Base-by-base conservation (phyloP, 2,888 invertebrate species). In the Bembecia ichneumoniformis region DNA sequence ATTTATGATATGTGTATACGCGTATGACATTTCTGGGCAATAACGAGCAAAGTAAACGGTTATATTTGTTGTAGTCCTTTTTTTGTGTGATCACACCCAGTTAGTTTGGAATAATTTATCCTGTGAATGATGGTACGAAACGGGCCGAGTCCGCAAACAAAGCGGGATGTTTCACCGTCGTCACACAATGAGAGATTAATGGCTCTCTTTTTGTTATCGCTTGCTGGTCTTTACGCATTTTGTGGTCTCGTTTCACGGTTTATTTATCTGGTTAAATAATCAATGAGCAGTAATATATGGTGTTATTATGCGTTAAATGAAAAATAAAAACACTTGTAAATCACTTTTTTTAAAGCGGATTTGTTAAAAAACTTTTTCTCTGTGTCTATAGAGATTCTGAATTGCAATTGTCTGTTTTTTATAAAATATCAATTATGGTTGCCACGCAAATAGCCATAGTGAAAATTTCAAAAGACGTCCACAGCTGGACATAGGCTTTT, bases 171-270 rank as follows among this genome's bases (percentile, higher is more conserved):
- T 70, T 74, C 74, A 69, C 73, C 72, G 70, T 64, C 68, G 66
- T 71, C 71, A 65, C 75, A 86, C 86, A 86, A 83, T 83, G 70
- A 71, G 77, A 81, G 86, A 86, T 86, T 86, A 84, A 86, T 86
- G 81, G 74, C 71, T 61, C 64, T 64, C 77, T 77, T 80, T 81
- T 82, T 84, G 83, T 83, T 77, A 80, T 74, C 76, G 70, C 66
- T 67, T 69, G 74, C 79, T 79, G 76, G 73, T 83, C 79, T 83
- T 84, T 77, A 78, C 75, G 68, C 69, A 66, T 75, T 82, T 81
- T 82, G 82, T 79, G 74, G 77, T 69, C 74, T 82, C 82, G 79
- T 83, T 84, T 84, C 82, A 83, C 75, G 81, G 77, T 77, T 77
- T 75, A 77, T 82, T 82, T 77, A 73, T 71, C 73, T 72, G 71